These are phyloP conservation scores for Bilobella aurantiaca DNA, from an alignment of 1,140 invertebrate genomes.

Conservation along the genomic window DNA sequence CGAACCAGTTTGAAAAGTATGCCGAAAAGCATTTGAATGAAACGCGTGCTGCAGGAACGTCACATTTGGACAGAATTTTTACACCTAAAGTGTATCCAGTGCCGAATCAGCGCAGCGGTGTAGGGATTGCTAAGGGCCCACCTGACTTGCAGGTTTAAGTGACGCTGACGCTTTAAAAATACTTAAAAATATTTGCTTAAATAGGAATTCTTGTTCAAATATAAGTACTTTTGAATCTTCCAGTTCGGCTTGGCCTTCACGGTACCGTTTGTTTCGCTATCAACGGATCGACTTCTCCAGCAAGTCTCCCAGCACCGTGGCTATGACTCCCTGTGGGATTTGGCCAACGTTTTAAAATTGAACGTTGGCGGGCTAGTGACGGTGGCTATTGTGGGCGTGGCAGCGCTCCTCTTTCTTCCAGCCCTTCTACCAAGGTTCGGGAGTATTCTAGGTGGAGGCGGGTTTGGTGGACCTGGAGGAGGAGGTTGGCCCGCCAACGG, in stretches of 20 bases:
- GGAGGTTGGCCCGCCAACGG: neutral
- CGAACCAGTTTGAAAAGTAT: neutral
- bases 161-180: neutral
- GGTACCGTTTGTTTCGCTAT: conserved; percentile 30
- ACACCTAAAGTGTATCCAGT: neutral
- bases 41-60: neutral
- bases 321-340: conserved; percentile 11
- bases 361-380: conserved; percentile 29
- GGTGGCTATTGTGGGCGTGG: conserved; percentile 26
- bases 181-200: neutral
- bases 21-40: neutral
- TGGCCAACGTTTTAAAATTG: conserved; percentile 25
- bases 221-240: neutral
- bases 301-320: neutral
- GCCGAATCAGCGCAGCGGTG: too few relatives aligned
- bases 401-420: conserved; percentile 24
- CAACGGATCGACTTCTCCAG: conserved; percentile 23
- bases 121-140: too few relatives aligned
- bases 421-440: conserved; percentile 13
- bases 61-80: neutral
- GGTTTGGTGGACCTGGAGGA: too few relatives aligned
- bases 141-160: too few relatives aligned
- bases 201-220: too few relatives aligned
- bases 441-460: neutral
- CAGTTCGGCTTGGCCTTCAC: conserved; percentile 32